Conservation (phyloP, 1,140 invertebrate genomes). For the Leguminivora glycinivorella region DNA sequence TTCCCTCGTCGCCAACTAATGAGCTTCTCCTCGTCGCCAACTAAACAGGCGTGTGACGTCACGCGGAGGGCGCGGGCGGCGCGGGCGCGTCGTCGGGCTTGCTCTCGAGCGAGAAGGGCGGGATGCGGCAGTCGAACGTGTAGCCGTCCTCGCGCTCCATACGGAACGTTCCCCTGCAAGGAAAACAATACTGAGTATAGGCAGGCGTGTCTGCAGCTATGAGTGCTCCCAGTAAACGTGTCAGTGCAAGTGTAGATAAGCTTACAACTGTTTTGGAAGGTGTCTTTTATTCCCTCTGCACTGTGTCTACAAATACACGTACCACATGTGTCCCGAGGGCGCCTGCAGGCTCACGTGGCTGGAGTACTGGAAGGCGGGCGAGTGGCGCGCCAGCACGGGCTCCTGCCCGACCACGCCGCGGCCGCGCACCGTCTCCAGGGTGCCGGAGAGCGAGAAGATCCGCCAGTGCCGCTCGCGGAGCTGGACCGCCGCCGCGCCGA, state of each 20-base stretch:
- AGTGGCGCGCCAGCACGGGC: conserved; percentile 90
- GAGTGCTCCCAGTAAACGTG: background rate
- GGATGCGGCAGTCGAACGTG: conserved; percentile 97
- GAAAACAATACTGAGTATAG: conserved; percentile 6
- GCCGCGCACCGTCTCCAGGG: conserved; percentile 95
- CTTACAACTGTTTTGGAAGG: no score
- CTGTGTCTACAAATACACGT: conserved; percentile 76
- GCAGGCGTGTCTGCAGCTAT: background rate
- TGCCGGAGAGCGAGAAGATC: conserved; percentile 96
- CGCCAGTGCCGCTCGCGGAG: conserved; percentile 97
- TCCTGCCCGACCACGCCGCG: conserved; percentile 97
- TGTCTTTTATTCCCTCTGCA: no score
- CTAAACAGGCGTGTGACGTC: conserved; percentile 28
- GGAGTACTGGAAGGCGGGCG: conserved; percentile 98
- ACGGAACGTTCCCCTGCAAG: conserved; percentile 93
- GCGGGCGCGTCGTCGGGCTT: conserved; percentile 87
- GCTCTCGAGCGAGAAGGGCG: conserved; percentile 96
- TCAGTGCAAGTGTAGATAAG: background rate
- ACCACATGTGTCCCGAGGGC: conserved; percentile 99
- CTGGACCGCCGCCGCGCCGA: conserved; percentile 93
- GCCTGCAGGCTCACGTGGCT: conserved; percentile 98
- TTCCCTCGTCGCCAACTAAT: background rate
- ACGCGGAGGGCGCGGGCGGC: conserved; percentile 66
- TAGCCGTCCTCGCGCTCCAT: conserved; percentile 98
- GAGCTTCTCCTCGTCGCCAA: background rate